Evolutionary conservation across 2,797 vertebrate genomes (phyloP).

Genomic region (Champsocephalus gunnari): DNA sequence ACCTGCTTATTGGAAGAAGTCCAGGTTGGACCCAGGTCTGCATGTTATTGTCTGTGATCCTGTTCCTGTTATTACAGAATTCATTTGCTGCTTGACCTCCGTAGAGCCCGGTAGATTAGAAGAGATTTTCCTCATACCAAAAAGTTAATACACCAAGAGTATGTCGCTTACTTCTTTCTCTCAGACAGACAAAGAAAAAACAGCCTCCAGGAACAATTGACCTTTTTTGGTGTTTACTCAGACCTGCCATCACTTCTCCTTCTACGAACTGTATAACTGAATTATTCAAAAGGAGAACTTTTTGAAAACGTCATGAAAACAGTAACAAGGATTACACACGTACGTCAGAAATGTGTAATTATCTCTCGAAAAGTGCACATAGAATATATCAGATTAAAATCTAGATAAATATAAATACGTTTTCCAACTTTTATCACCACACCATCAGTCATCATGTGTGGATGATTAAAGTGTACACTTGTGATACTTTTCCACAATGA

Average conservation of each 20-base stretch:
- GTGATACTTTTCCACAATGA: slow-evolving; percentile 21
- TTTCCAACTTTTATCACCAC: slow-evolving; percentile 27
- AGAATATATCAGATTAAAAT: background rate
- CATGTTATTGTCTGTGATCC: slow-evolving; percentile 52
- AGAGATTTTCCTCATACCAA: slow-evolving; percentile 68
- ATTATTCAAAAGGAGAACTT: background rate
- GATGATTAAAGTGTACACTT: slow-evolving; percentile 11
- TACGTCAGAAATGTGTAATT: background rate
- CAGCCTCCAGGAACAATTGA: slow-evolving; percentile 7
- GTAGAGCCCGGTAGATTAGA: slow-evolving; percentile 50
- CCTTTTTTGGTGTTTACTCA: background rate
- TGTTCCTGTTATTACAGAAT: slow-evolving; percentile 60
- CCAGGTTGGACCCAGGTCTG: slow-evolving; percentile 20
- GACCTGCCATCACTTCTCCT: background rate
- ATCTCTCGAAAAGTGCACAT: background rate
- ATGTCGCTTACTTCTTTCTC: slow-evolving; percentile 30
- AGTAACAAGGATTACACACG: background rate
- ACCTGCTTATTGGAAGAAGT: slow-evolving; percentile 19
- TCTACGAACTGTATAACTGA: background rate
- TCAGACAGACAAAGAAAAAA: slow-evolving; percentile 26
- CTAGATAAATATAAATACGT: background rate
- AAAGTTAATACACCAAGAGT: slow-evolving; percentile 70
- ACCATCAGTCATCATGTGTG: slow-evolving; percentile 18
- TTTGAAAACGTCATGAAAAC: background rate
- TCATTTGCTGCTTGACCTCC: slow-evolving; percentile 51